Evolutionary conservation across 37 sponge, comb jelly and placozoan genomes (phyloP).

Genomic region (Beroe ovata): DNA sequence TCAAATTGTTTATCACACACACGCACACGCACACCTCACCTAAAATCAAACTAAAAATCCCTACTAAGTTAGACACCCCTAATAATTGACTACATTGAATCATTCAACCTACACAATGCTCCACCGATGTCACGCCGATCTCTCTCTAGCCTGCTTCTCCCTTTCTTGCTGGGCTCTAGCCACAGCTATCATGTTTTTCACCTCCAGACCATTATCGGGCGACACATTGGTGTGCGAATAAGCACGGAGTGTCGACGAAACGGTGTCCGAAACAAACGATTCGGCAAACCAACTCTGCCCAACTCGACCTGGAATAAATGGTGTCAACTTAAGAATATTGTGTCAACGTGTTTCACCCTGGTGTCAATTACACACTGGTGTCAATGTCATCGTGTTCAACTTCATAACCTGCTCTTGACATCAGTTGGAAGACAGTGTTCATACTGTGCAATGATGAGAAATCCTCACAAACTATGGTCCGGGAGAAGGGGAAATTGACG

Average conservation of each 20-base stretch:
- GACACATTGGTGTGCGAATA: neutral
- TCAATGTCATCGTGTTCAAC: no score
- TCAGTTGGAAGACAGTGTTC: conserved; percentile 60
- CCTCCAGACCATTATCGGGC: neutral
- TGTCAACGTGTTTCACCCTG: no score
- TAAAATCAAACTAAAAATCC: neutral
- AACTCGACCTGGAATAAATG: conserved; percentile 32
- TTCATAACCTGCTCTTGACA: conserved; percentile 66
- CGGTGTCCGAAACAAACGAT: conserved; percentile 29
- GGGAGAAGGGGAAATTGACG: conserved; percentile 64
- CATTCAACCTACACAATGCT: neutral
- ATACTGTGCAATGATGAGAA: conserved; percentile 24
- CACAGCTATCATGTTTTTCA: conserved; percentile 5
- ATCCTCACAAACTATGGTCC: conserved; percentile 53
- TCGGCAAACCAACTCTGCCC: conserved; percentile 67
- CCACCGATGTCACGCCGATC: neutral
- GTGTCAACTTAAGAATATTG: no score
- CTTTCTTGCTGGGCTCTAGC: neutral
- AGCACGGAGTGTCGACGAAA: neutral
- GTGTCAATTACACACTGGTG: no score
- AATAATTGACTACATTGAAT: neutral
- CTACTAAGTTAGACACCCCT: neutral
- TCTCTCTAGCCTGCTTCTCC: conserved; percentile 14
- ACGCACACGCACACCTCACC: neutral
- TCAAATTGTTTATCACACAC: no score